These are phyloP conservation scores for Agrochola circellaris DNA, from an alignment of 2,888 invertebrate genomes.

Conservation along the genomic window DNA sequence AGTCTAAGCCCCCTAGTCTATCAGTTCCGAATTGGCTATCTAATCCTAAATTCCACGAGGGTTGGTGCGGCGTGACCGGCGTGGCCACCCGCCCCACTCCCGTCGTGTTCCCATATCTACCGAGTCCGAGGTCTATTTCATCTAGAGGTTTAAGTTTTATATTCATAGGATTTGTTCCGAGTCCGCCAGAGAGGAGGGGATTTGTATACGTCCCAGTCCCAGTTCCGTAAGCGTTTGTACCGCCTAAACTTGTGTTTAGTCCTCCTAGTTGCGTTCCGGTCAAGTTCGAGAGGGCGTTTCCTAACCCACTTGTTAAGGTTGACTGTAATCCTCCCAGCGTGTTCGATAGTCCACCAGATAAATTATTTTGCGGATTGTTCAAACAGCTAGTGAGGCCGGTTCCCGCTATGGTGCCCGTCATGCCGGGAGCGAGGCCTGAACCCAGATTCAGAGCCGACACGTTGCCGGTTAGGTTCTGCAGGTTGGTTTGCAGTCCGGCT, in stretches of 20 bases:
- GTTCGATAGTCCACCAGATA: conserved; percentile 84
- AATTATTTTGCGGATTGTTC: conserved; percentile 85
- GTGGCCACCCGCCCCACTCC: conserved; percentile 90
- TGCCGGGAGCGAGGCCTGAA: conserved; percentile 84
- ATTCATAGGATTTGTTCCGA: conserved; percentile 91
- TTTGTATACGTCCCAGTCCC: conserved; percentile 92
- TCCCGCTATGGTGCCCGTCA: conserved; percentile 89
- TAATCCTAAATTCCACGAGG: conserved; percentile 91
- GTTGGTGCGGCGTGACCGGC: conserved; percentile 92
- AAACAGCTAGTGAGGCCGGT: conserved; percentile 86
- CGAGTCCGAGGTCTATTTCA: conserved; percentile 93
- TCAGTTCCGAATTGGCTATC: conserved; percentile 91
- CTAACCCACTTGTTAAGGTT: conserved; percentile 83
- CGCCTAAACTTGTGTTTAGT: conserved; percentile 84
- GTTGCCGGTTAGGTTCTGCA: conserved; percentile 86
- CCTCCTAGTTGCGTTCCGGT: conserved; percentile 85
- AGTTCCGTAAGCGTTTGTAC: conserved; percentile 83
- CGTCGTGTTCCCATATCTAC: conserved; percentile 89
- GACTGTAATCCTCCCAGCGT: conserved; percentile 86
- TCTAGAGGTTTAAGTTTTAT: conserved; percentile 94
- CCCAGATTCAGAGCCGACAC: conserved; percentile 86
- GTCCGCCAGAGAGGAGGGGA: conserved; percentile 91
- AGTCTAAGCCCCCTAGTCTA: conserved; percentile 89
- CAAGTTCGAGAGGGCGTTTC: conserved; percentile 85
- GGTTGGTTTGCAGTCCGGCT: conserved; percentile 87